Conservation (phyloP, 2,888 invertebrate species). For the Reticulitermes lucifugus region DNA sequence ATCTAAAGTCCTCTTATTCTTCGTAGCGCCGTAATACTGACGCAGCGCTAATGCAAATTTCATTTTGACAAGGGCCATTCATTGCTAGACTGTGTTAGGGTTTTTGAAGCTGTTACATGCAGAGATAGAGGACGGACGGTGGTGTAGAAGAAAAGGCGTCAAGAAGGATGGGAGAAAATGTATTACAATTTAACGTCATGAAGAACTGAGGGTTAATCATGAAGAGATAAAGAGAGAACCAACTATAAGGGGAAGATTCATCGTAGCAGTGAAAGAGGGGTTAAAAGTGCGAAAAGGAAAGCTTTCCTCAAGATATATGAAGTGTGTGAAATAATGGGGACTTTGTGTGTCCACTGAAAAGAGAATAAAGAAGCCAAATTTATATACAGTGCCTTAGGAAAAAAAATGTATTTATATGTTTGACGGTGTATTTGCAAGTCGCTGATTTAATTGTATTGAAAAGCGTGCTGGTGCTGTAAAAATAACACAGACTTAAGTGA, state of each 20-base stretch:
- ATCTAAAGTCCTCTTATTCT: constrained; percentile 11
- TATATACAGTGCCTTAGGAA: neutral
- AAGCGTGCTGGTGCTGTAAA: no score
- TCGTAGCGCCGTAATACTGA: constrained; percentile 7
- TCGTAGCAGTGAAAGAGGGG: constrained; percentile 3
- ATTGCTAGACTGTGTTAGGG: constrained; percentile 26
- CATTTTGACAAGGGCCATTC: constrained; percentile 41
- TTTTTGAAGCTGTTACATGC: constrained; percentile 23
- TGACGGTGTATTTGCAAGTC: no score
- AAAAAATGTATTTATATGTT: neutral
- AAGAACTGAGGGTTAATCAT: constrained; percentile 28
- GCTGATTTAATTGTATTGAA: no score
- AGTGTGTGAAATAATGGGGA: neutral
- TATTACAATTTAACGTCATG: constrained; percentile 41
- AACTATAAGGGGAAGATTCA: constrained; percentile 26
- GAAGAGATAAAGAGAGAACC: constrained; percentile 21
- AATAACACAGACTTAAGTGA: no score
- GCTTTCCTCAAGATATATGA: constrained; percentile 16
- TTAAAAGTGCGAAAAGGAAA: constrained; percentile 19
- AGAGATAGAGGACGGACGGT: neutral
- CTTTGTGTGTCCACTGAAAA: constrained; percentile 7
- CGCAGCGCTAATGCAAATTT: constrained; percentile 36
- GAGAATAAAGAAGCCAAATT: neutral
- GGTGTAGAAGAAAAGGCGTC: neutral
- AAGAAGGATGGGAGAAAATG: constrained; percentile 30